Conservation (phyloP, 2,888 invertebrate genomes). For the Omphaloscelis lunosa region DNA sequence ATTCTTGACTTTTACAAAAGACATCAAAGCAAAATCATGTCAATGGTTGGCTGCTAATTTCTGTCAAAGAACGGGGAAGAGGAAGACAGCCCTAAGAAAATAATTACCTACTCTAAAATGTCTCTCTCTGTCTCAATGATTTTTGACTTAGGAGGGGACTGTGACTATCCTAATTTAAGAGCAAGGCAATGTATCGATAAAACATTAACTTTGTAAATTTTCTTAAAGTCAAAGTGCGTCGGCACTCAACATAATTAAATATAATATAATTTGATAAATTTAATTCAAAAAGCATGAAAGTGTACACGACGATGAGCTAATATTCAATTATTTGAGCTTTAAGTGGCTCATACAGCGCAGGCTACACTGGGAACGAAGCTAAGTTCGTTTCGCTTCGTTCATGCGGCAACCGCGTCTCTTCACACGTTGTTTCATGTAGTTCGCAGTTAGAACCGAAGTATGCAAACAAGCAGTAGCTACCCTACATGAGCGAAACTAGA, state of each 20-base stretch:
- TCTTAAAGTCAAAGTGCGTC: conserved; percentile 28
- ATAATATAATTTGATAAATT: conserved; percentile 56
- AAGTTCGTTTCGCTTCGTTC: too few relatives aligned
- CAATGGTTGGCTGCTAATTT: neutral
- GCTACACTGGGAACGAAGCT: too few relatives aligned
- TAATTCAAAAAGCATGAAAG: conserved; percentile 25
- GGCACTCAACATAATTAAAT: conserved; percentile 41
- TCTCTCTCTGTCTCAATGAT: neutral
- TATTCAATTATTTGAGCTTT: conserved; percentile 42
- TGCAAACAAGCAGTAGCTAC: too few relatives aligned
- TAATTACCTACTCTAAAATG: conserved; percentile 20
- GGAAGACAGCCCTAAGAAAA: neutral
- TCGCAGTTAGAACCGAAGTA: too few relatives aligned
- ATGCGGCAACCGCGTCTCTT: too few relatives aligned
- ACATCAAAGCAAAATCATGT: neutral
- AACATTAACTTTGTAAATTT: conserved; percentile 35
- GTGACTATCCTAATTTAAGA: conserved; percentile 17
- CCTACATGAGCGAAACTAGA: too few relatives aligned
- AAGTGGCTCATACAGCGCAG: conserved; percentile 17
- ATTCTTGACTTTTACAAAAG: neutral
- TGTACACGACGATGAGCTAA: conserved; percentile 23
- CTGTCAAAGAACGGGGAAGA: neutral
- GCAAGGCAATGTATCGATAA: conserved; percentile 24
- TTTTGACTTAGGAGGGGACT: neutral
- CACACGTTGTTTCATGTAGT: too few relatives aligned